Conservation (phyloP, 2,888 invertebrate genomes). For the Arctia plantaginis region DNA sequence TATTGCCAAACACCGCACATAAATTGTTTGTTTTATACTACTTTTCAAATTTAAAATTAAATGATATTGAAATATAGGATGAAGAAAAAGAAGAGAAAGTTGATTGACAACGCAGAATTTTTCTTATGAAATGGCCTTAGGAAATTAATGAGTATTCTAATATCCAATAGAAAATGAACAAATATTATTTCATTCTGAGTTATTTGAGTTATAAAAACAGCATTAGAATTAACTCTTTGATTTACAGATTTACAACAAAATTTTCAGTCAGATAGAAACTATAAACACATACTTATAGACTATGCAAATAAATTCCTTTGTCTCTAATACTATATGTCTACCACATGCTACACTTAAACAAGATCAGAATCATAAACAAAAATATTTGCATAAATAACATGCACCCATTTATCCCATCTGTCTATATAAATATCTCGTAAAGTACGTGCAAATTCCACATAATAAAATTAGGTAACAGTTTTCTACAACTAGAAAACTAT, state of each 20-base stretch:
- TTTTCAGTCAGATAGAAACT: background rate
- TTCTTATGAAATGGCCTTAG: background rate
- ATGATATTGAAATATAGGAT: background rate
- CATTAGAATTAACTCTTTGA: background rate
- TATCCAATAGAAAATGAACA: background rate
- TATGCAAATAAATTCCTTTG: slow-evolving; percentile 1
- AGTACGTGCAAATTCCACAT: slow-evolving; percentile 29
- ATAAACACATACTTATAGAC: background rate
- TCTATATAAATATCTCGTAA: slow-evolving; percentile 18
- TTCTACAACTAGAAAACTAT: slow-evolving; percentile 49
- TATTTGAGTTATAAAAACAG: background rate
- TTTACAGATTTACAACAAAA: background rate
- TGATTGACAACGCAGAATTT: background rate
- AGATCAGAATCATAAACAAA: slow-evolving; percentile 10
- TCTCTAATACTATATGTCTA: slow-evolving; percentile 10
- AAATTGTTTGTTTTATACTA: slow-evolving; percentile 7
- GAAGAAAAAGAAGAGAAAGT: background rate
- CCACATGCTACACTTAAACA: background rate
- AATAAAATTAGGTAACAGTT: slow-evolving; percentile 41
- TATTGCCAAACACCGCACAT: slow-evolving; percentile 23
- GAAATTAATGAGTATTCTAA: background rate
- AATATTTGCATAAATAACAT: slow-evolving; percentile 11
- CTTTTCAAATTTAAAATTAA: background rate
- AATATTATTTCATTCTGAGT: background rate
- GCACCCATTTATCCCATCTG: slow-evolving; percentile 17